Conservation (phyloP, 2,888 invertebrate genomes). For the Panopea generosa region DNA sequence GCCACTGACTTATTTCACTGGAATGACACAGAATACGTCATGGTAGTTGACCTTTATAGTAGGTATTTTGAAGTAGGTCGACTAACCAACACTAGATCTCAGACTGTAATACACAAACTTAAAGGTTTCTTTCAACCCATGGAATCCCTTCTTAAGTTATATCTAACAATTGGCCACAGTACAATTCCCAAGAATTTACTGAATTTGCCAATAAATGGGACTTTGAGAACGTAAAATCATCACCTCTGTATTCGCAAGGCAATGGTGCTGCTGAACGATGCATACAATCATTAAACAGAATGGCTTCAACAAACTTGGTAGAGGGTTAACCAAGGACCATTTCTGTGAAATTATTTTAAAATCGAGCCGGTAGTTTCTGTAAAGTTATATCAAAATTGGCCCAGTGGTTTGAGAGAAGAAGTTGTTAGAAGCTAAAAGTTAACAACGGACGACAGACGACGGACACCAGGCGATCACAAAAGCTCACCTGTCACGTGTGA, state of each 20-base stretch:
- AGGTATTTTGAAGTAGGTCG: constrained; percentile 46
- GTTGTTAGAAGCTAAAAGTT: too few species aligned
- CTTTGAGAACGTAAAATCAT: constrained; percentile 18
- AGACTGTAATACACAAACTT: neutral
- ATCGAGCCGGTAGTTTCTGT: too few species aligned
- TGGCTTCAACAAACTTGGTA: too few species aligned
- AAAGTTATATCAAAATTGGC: too few species aligned
- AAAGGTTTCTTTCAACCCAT: constrained; percentile 5
- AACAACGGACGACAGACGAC: too few species aligned
- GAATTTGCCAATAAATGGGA: constrained; percentile 9
- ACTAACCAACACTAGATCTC: constrained; percentile 17
- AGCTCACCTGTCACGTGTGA: too few species aligned
- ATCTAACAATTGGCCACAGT: constrained; percentile 43
- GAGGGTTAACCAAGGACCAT: too few species aligned
- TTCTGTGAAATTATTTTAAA: too few species aligned
- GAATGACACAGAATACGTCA: constrained; percentile 30
- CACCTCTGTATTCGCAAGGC: constrained; percentile 11
- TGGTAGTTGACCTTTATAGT: constrained; percentile 42
- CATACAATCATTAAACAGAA: constrained; percentile 41
- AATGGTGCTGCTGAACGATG: constrained; percentile 27
- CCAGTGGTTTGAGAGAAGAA: too few species aligned
- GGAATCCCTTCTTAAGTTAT: constrained; percentile 16
- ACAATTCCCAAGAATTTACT: neutral
- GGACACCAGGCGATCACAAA: too few species aligned
- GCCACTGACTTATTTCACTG: constrained; percentile 46